These are phyloP conservation scores for Anastrepha ludens DNA, from an alignment of 1,140 invertebrate species.

Conservation along the genomic window DNA sequence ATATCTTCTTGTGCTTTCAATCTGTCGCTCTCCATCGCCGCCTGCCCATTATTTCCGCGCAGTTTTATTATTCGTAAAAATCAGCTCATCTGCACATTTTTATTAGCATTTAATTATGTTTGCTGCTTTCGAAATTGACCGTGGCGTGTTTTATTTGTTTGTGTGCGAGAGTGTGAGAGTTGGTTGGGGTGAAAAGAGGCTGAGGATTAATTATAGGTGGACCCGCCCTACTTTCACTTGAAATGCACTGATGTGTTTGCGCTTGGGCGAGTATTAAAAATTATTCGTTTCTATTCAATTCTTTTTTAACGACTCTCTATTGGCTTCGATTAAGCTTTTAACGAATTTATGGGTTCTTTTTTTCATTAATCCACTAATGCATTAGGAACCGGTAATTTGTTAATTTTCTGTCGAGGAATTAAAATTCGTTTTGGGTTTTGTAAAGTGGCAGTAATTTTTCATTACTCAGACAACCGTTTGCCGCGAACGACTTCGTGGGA, in stretches of 20 bases:
- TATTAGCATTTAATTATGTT: slow-evolving; percentile 52
- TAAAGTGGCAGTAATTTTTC: too few relatives aligned
- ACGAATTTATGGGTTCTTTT: neutral
- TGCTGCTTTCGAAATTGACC: slow-evolving; percentile 32
- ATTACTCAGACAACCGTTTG: too few relatives aligned
- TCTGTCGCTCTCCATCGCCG: neutral
- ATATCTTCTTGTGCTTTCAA: slow-evolving; percentile 25
- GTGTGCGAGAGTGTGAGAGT: neutral
- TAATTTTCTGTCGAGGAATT: too few relatives aligned
- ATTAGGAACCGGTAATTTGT: neutral
- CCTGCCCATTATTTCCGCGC: neutral
- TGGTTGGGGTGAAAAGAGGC: neutral
- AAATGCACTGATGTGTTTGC: neutral
- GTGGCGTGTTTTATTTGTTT: neutral
- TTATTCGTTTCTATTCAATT: neutral
- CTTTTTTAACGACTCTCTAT: neutral
- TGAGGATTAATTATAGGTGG: neutral
- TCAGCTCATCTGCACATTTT: slow-evolving; percentile 50
- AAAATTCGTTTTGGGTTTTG: too few relatives aligned
- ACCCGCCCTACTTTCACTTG: neutral
- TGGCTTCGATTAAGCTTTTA: neutral
- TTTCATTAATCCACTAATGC: neutral
- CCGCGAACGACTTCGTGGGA: too few relatives aligned
- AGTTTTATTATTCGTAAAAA: slow-evolving; percentile 52
- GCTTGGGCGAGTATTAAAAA: neutral